phyloP scores from a whole-genome alignment of 2,888 invertebrate genomes.

The Pachycephus smyrnensis region DNA sequence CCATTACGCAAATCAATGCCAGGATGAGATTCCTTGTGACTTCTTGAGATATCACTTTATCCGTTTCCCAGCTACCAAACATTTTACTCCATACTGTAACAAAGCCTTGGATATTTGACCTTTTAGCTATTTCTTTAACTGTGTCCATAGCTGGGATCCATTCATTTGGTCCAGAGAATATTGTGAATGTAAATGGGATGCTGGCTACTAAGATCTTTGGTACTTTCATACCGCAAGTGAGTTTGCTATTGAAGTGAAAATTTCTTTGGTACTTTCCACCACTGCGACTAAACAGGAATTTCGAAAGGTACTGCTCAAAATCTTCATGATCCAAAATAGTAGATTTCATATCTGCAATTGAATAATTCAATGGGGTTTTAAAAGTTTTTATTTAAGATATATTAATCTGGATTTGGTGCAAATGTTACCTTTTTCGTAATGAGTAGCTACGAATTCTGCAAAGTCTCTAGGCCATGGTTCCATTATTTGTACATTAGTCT shows the following conservation, averaged over 20 bases:
- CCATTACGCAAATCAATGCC: conserved; percentile 82
- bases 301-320: conserved; percentile 75
- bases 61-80: conserved; percentile 82
- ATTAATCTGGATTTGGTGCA: background rate
- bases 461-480: conserved; percentile 78
- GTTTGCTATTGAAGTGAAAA: conserved; percentile 73
- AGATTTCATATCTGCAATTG: conserved; percentile 67
- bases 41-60: conserved; percentile 81
- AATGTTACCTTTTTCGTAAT: conserved; percentile 70
- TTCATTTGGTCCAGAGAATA: conserved; percentile 73
- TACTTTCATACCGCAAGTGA: conserved; percentile 74
- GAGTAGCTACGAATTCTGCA: conserved; percentile 71
- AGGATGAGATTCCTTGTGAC: conserved; percentile 81
- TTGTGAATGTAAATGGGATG: conserved; percentile 74
- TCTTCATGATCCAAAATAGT: conserved; percentile 69
- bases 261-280: conserved; percentile 78
- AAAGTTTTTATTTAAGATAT: background rate
- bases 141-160: conserved; percentile 82
- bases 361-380: conserved; percentile 10
- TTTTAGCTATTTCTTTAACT: conserved; percentile 71
- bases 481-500: conserved; percentile 69
- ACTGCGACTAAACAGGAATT: conserved; percentile 77
- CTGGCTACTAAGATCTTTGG: conserved; percentile 73
- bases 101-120: conserved; percentile 73
- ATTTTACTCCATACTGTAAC: conserved; percentile 79